Base-by-base conservation (phyloP, 2,113 vertebrate genomes). In the Phalacrocorax carbo region DNA sequence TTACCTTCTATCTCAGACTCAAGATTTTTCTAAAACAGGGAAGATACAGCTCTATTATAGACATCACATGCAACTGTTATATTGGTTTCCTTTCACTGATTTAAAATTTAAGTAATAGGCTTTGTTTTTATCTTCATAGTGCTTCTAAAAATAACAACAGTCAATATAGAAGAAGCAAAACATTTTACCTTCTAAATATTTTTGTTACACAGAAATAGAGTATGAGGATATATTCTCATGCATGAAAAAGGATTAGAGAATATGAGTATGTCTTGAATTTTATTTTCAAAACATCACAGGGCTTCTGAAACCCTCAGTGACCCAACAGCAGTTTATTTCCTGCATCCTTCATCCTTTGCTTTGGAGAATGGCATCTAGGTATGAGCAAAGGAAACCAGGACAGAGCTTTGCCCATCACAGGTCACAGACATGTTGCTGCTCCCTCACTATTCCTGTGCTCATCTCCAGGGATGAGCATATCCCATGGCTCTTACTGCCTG, bases 21-120 rank as follows among this genome's bases (percentile, higher is more conserved):
- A 6, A 57, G 42, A 44, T 61, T 88, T 76, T 57, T 40, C 32
- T 88, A 34, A 72, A 79, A 10, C 11, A 46, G 9, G 2, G 17
- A 61, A 75, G 51, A 82, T n/a, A 20, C 2, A 66, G 15, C 25
- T 60, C 26, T 64, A 3, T 19, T 61, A 11, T 34, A 75, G 38
- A 79, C 9, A 72, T 49, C 21, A 54, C 14, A n/a, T 26, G 9
- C 40, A 81, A 54, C 9, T 46, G 29, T 60, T 82, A 69, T 23
- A 34, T 58, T 0, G 0, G 6, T 42, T 76, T 51, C 22, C 76
- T 77, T 57, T 40, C 34, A 72, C 0, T 27, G 30, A 80, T 64
- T 48, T 75, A 27, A 84, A 91, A 42, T 42, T 25, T 90, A 90
- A 82, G 34, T 38, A 93, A 52, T 11, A 83, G 40, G 15, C 22